Conservation (phyloP, 2,888 invertebrate genomes). For the Torymus tubicola region DNA sequence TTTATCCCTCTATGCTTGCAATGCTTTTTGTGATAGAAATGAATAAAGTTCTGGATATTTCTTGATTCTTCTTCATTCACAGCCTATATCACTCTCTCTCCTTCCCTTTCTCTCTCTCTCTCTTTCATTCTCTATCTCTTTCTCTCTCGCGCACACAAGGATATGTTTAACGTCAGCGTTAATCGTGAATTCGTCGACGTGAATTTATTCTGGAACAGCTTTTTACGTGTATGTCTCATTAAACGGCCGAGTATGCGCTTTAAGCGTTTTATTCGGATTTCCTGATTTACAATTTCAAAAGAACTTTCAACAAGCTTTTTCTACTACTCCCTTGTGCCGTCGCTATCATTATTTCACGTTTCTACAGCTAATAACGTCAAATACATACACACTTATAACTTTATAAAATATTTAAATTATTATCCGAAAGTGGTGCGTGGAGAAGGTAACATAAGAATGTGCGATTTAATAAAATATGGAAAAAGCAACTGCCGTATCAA, state of each 20-base stretch:
- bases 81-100: neutral
- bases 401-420: too few species aligned
- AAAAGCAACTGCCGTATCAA: too few species aligned
- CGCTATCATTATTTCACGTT: constrained; percentile 5
- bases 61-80: too few species aligned
- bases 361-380: too few species aligned
- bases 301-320: constrained; percentile 34
- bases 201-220: constrained; percentile 33
- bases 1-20: too few species aligned
- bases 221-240: constrained; percentile 24
- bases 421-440: too few species aligned
- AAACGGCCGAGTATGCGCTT: neutral
- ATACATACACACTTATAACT: too few species aligned
- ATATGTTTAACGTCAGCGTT: constrained; percentile 48
- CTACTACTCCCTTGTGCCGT: neutral
- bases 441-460: too few species aligned
- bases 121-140: neutral
- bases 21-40: too few species aligned
- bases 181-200: constrained; percentile 39
- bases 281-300: constrained; percentile 34
- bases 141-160: too few species aligned
- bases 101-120: neutral
- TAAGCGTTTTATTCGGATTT: constrained; percentile 17
- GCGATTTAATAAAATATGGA: too few species aligned
- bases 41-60: too few species aligned